A percentile compares a stretch with the other conserved stretches of the same genome.
Evolutionary conservation across 2,797 vertebrate genomes (phyloP).

Genomic region (Gymnocypris eckloni): DNA sequence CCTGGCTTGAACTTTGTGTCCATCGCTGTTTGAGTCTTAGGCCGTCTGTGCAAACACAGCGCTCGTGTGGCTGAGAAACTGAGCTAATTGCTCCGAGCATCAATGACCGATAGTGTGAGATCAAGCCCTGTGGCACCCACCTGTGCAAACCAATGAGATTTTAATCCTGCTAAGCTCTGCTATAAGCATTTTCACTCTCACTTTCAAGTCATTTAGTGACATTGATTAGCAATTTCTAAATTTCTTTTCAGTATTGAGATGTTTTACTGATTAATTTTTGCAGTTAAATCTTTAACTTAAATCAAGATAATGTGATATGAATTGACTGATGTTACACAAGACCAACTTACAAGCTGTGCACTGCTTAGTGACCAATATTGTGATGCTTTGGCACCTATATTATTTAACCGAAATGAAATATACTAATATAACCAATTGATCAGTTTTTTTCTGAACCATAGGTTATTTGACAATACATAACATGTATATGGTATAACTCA

Average conservation of each 20-base stretch:
- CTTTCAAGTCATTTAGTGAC: conserved; percentile 20
- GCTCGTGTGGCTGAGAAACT: conserved; percentile 13
- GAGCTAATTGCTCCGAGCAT: conserved; percentile 34
- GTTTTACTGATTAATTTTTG: background rate
- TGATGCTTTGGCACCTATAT: background rate
- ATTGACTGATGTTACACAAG: background rate
- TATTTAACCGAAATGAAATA: background rate
- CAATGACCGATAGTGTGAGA: conserved; percentile 22
- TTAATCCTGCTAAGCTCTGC: conserved; percentile 19
- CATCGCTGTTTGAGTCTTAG: conserved; percentile 3
- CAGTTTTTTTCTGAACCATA: background rate
- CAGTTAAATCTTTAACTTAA: background rate
- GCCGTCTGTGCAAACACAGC: conserved; percentile 32
- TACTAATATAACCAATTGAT: background rate
- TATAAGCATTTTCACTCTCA: background rate
- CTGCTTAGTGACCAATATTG: background rate
- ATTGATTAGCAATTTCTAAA: conserved; percentile 2
- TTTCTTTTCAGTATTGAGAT: background rate
- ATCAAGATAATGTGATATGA: background rate
- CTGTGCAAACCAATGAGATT: conserved; percentile 20
- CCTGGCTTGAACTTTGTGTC: conserved; percentile 4
- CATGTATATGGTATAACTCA: background rate
- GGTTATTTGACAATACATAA: background rate
- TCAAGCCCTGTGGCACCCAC: conserved; percentile 20
- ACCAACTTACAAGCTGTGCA: background rate